Evolutionary conservation across 2,888 invertebrate genomes (phyloP).

Genomic region (Andrena flavipes): DNA sequence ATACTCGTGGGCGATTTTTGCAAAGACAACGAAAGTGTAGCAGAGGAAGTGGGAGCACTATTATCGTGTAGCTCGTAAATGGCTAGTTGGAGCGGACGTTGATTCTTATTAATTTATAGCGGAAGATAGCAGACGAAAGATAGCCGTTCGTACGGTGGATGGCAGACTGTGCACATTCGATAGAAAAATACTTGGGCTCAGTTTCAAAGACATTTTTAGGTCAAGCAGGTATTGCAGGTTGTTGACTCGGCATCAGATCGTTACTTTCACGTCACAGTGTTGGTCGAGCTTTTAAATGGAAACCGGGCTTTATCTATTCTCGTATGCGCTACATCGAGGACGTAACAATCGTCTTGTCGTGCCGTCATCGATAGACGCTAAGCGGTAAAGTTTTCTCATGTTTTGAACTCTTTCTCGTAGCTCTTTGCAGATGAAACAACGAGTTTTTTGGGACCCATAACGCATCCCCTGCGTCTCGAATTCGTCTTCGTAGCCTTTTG

Average conservation of each 20-base stretch:
- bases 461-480: no score
- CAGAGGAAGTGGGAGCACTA: background rate
- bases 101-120: conserved; percentile 28
- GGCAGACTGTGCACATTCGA: background rate
- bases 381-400: conserved; percentile 32
- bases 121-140: background rate
- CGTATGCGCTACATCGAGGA: conserved; percentile 58
- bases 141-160: background rate
- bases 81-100: background rate
- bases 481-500: no score
- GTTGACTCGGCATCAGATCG: conserved; percentile 71
- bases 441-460: background rate
- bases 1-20: no score
- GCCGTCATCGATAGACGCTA: conserved; percentile 49
- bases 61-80: background rate
- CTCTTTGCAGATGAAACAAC: background rate
- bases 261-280: conserved; percentile 70
- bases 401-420: background rate
- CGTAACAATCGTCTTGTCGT: conserved; percentile 6
- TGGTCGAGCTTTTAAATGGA: conserved; percentile 64
- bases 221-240: conserved; percentile 72
- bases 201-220: conserved; percentile 66
- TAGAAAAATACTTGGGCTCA: conserved; percentile 47
- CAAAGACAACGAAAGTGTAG: background rate
- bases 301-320: conserved; percentile 69